Evolutionary conservation across 2,888 invertebrate genomes (phyloP).

Genomic region (Lepidocyrtinus sp.): DNA sequence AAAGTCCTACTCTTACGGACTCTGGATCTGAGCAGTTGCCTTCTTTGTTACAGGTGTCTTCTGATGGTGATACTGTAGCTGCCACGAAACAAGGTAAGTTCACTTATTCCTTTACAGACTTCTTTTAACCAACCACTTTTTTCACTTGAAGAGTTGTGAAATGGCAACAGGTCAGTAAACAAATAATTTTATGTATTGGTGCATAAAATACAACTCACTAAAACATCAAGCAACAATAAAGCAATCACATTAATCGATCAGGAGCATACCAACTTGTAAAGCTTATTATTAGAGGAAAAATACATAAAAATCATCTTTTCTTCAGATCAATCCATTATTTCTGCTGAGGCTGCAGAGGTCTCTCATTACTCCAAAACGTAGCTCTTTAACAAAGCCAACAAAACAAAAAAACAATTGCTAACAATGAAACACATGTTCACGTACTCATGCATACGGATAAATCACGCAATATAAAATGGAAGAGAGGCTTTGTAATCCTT

Average conservation of each 20-base stretch:
- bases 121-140: background rate
- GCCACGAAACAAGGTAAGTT: slow-evolving; percentile 70
- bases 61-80: slow-evolving; percentile 69
- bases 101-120: background rate
- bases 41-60: slow-evolving; percentile 70
- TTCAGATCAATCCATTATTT: slow-evolving; percentile 2
- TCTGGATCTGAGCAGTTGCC: slow-evolving; percentile 68
- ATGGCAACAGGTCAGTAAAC: background rate
- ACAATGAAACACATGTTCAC: background rate
- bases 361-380: background rate
- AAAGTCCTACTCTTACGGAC: slow-evolving; percentile 70
- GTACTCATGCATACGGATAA: background rate
- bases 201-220: background rate
- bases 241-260: slow-evolving; percentile 19
- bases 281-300: background rate
- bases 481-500: background rate
- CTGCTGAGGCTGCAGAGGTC: too few species aligned
- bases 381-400: background rate
- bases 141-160: background rate
- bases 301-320: slow-evolving; percentile 10
- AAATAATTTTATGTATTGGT: background rate
- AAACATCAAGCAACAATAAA: background rate
- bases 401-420: background rate
- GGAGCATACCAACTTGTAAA: background rate
- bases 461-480: background rate